Evolutionary conservation across 2,888 invertebrate species (phyloP), one percentile per base, ranked within the genome.

Genomic region (Boloria selene): DNA sequence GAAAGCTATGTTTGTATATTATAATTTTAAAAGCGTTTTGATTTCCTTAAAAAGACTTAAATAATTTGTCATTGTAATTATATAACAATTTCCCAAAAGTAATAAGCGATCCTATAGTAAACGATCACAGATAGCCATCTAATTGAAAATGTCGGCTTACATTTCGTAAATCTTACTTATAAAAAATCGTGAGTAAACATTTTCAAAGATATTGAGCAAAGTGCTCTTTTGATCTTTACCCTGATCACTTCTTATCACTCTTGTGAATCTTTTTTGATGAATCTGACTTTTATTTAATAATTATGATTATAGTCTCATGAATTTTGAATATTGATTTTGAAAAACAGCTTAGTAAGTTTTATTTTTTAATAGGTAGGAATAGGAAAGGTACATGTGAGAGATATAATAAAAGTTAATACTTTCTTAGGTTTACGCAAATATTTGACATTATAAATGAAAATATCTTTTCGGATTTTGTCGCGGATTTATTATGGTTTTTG

Each of bases 141-240:
- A 74, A 72, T 64, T 70, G 68, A 68, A 66, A 65, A 68, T 67
- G 67, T 67, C 72, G 56, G 68, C 67, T 70, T 70, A 65, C 68
- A 66, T 68, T 62, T 53, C 55, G 53, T 70, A 73, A 71, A 65
- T 68, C 55, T 65, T 66, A 68, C 61, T 66, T 70, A 64, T 68
- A 73, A 64, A 64, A 70, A 70, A 54, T 64, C 61, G 56, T 68
- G 56, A 67, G 70, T 61, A 71, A 74, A 73, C 70, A 75, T 75
- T 70, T 74, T 73, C 73, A 78, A 78, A 77, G 75, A 73, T 75
- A 77, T 75, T 71, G 72, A 68, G 65, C 70, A 70, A 74, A 78
- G 77, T 77, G 77, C 70, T 75, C 77, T 75, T 64, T 79, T 79
- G 79, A 78, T 79, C 76, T 77, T 68, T 67, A 59, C 70, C 60